Conservation (phyloP, 2,797 vertebrate genomes). For the Chelonia mydas region DNA sequence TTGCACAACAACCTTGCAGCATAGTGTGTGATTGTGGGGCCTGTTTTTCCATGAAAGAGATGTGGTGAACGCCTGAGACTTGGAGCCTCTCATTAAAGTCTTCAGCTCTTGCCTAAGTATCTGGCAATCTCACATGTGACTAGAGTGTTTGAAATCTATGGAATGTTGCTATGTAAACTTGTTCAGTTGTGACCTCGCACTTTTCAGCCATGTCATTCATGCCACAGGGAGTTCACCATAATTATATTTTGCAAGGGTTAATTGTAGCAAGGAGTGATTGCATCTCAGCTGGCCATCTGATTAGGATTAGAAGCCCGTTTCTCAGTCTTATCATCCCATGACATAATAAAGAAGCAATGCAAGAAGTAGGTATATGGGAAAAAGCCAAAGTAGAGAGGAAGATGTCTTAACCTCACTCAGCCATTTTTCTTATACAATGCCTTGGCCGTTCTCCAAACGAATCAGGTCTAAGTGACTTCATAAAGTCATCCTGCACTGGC, state of each 20-base stretch:
- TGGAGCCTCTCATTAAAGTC: neutral
- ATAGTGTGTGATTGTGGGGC: too few species aligned
- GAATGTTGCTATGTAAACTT: neutral
- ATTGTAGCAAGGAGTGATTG: neutral
- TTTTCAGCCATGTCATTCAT: neutral
- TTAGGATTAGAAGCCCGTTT: neutral
- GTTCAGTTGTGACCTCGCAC: neutral
- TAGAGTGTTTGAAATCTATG: neutral
- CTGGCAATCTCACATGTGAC: neutral
- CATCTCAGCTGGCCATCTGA: neutral
- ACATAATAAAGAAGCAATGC: neutral
- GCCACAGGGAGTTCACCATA: neutral
- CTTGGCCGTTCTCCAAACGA: neutral
- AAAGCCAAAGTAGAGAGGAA: neutral
- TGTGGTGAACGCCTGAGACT: neutral
- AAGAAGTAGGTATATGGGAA: neutral
- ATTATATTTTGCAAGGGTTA: neutral
- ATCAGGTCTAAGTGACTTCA: neutral
- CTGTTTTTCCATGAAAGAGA: neutral
- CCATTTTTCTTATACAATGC: neutral
- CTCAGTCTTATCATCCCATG: neutral
- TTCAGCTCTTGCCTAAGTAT: neutral
- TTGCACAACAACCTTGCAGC: neutral
- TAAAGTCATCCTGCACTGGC: neutral
- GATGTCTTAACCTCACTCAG: neutral